Evolutionary conservation across 2,797 vertebrate species (phyloP).

Genomic region (Gadopsis marmoratus): DNA sequence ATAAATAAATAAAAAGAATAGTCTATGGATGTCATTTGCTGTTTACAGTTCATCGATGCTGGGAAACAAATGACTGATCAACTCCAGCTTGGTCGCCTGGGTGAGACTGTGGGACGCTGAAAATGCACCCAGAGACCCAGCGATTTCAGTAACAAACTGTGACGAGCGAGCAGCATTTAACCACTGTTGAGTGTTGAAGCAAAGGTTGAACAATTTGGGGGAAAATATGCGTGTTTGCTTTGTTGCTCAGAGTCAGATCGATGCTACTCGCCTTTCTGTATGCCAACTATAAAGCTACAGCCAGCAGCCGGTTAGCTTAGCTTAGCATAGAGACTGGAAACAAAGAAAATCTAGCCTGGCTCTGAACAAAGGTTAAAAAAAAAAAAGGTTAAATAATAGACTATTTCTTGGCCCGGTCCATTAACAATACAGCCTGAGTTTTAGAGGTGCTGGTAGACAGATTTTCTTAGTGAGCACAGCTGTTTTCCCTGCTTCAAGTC

Average conservation of each 20-base stretch:
- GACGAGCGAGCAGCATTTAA: constrained; percentile 3
- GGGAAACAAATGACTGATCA: constrained; percentile 51
- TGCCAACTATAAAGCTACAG: background rate
- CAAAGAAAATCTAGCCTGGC: too few species aligned
- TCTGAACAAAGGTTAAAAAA: too few species aligned
- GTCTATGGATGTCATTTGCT: constrained; percentile 23
- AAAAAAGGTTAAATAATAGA: too few species aligned
- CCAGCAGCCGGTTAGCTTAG: background rate
- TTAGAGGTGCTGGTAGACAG: too few species aligned
- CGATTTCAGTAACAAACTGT: background rate
- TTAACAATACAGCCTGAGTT: too few species aligned
- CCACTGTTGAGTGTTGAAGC: background rate
- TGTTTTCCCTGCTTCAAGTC: too few species aligned
- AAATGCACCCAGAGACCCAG: constrained; percentile 64
- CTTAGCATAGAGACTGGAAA: background rate
- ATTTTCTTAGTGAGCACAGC: too few species aligned
- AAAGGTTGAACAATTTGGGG: background rate
- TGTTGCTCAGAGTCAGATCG: background rate
- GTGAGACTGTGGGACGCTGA: constrained; percentile 56
- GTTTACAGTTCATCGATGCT: constrained; percentile 62
- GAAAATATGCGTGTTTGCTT: background rate
- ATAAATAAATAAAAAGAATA: background rate
- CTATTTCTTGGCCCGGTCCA: too few species aligned
- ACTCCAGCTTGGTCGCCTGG: constrained; percentile 55
- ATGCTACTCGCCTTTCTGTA: background rate